Evolutionary conservation across 2,888 invertebrate genomes (phyloP).

Genomic region (Netelia virgata): DNA sequence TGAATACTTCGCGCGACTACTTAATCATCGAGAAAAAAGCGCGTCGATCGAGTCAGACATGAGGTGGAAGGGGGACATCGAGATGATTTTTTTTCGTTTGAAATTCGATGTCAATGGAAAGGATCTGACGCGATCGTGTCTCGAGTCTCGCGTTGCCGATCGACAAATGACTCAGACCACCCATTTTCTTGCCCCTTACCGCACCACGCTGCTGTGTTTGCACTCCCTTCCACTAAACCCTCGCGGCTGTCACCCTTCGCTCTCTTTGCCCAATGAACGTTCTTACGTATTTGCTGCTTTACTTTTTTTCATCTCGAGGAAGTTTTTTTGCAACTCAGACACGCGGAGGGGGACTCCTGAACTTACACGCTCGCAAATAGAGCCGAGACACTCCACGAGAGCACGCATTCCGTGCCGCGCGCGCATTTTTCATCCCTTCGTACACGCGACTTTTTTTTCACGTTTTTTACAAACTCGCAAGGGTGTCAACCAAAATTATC

Average conservation of each 20-base stretch:
- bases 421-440: conserved; percentile 56
- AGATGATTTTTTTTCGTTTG: background rate
- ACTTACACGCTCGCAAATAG: conserved; percentile 44
- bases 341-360: background rate
- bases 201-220: background rate
- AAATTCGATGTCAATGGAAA: conserved; percentile 28
- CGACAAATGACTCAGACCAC: conserved; percentile 18
- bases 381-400: conserved; percentile 39
- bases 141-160: background rate
- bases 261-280: conserved; percentile 13
- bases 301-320: conserved; percentile 5
- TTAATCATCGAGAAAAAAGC: background rate
- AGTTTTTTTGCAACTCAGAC: background rate
- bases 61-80: background rate
- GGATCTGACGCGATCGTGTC: conserved; percentile 22
- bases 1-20: background rate
- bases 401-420: conserved; percentile 47
- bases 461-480: conserved; percentile 8
- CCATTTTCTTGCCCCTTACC: background rate
- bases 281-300: conserved; percentile 1
- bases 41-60: background rate
- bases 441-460: conserved; percentile 14
- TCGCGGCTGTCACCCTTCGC: conserved; percentile 28
- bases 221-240: background rate
- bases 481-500: conserved; percentile 29